Evolutionary conservation across 2,113 vertebrate species (phyloP), one percentile per base, ranked within the genome.

Genomic region (Callithrix jacchus): DNA sequence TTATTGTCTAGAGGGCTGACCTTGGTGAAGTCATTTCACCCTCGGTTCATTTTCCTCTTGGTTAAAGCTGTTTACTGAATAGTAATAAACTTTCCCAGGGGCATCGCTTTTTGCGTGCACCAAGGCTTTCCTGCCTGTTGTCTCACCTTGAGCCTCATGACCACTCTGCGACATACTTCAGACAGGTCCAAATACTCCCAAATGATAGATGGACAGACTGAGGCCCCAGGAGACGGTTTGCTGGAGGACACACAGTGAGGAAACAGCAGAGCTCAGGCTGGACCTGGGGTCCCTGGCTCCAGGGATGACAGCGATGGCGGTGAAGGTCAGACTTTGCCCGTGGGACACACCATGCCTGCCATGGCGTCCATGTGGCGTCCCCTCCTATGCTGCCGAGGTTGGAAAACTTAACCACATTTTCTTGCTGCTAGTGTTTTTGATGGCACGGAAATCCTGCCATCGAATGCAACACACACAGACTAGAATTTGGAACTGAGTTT

Each of bases 311-410:
- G 79, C 0, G 25, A 20, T 1, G 47, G n/a, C 1, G 32, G 27
- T 2, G 54, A 77, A 77, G 11, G 64, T 52, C 52, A 6, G 25
- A 12, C 42, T 92, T 20, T 79, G 47, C 42, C 85, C 2, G 12
- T 47, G 81, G 47, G 68, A 8, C 12, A 6, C 0, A 30, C 35
- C 35, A 2, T 1, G 0, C 20, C 42, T 27, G 2, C 18, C 66
- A 17, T 54, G 11, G 4, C 18, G n/a, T 16, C 37, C 35, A 4
- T 0, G 2, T 9, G 0, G 11, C 37, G 1, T 11, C 35, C 73
- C 17, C 1, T 11, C 32, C 74, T 47, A n/a, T 20, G 90, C 66
- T 8, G 35, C 73, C 4, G 84, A 45, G 45, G 61, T 40, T 18
- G 21, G 54, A 47, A 11, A 25, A 1, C 35, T 8, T 23, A 9